Conservation (phyloP, 1,140 invertebrate species). For the Prorops nasuta region DNA sequence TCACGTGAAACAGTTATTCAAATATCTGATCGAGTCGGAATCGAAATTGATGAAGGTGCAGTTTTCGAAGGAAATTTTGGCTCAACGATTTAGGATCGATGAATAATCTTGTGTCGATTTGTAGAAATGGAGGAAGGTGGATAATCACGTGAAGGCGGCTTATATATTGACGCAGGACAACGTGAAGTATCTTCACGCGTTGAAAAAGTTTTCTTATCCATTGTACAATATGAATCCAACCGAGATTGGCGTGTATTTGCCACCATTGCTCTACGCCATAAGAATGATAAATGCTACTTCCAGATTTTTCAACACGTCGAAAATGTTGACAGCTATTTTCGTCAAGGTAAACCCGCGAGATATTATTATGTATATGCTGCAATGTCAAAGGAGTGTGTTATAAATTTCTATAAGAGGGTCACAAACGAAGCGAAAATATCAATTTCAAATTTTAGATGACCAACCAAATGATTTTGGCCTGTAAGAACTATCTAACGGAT, state of each 20-base stretch:
- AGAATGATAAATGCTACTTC: conserved; percentile 84
- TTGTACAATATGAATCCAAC: conserved; percentile 75
- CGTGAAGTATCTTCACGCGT: conserved; percentile 81
- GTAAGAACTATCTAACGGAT: conserved; percentile 69
- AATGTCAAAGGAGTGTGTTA: conserved; percentile 1
- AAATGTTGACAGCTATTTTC: conserved; percentile 66
- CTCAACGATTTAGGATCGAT: not conserved
- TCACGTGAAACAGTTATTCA: conserved; percentile 64
- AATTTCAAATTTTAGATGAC: conserved; percentile 57
- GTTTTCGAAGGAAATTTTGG: too few relatives aligned
- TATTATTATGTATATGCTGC: not conserved
- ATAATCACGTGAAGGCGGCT: conserved; percentile 69
- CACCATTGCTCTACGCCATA: conserved; percentile 71
- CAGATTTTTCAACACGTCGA: conserved; percentile 71
- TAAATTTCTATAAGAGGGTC: too few relatives aligned
- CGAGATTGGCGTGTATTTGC: conserved; percentile 68
- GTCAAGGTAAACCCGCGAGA: conserved; percentile 62
- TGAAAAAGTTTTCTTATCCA: conserved; percentile 83
- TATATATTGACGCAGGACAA: conserved; percentile 85
- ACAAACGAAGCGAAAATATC: too few relatives aligned
- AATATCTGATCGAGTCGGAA: conserved; percentile 66
- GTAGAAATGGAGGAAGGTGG: conserved; percentile 76
- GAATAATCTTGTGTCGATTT: conserved; percentile 13
- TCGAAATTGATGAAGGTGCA: conserved; percentile 72
- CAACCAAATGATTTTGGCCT: conserved; percentile 73